These are phyloP conservation scores for Chrysemys picta DNA, from an alignment of 2,113 vertebrate genomes.

Conservation along the genomic window DNA sequence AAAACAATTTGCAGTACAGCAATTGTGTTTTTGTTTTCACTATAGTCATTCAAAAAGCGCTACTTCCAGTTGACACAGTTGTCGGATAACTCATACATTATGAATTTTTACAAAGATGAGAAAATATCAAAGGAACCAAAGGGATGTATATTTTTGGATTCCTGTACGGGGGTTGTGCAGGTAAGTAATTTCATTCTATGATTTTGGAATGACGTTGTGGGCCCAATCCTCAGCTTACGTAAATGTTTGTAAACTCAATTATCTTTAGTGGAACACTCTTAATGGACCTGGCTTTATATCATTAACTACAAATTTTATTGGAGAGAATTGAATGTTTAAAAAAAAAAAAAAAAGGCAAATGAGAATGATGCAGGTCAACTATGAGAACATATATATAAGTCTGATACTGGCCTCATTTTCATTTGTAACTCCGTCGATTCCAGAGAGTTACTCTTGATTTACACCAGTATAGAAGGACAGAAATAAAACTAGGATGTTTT, in stretches of 20 bases:
- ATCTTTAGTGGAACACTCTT: not conserved
- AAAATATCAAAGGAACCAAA: conserved; percentile 99
- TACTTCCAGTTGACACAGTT: conserved; percentile 98
- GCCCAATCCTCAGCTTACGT: not conserved
- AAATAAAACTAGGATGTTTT: not conserved
- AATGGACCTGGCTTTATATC: not conserved
- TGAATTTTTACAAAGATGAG: conserved; percentile 99
- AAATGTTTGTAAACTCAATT: not conserved
- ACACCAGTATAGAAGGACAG: not conserved
- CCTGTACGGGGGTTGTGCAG: conserved; percentile 96
- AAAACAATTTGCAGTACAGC: not conserved
- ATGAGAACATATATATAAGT: fast-evolving
- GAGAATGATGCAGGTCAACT: not conserved
- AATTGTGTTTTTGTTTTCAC: not conserved
- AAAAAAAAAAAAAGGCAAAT: not conserved
- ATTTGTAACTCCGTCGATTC: not conserved
- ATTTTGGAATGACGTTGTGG: not conserved
- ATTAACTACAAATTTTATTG: not conserved
- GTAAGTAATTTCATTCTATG: conserved; percentile 74
- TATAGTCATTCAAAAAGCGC: conserved; percentile 96
- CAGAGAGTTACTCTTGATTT: not conserved
- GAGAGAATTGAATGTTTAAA: not conserved
- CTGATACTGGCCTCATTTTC: not conserved
- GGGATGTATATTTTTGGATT: conserved; percentile 98
- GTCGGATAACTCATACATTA: conserved; percentile 97